A percentile compares a stretch with the other conserved stretches of the same genome.
Conservation (phyloP, 2,113 vertebrate genomes). For the Paratilapia polleni region DNA sequence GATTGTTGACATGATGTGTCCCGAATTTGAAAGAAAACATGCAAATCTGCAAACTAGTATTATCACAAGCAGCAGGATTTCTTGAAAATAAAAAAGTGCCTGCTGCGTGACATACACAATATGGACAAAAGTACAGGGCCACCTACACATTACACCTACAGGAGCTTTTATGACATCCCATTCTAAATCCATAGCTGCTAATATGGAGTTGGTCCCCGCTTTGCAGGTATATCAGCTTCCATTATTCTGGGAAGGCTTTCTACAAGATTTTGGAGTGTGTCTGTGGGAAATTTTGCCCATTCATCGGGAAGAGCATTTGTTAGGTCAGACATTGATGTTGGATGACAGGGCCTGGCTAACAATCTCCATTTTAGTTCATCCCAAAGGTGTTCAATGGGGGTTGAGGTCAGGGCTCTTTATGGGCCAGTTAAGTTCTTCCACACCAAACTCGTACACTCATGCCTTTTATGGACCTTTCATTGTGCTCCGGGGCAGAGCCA, state of each 20-base stretch:
- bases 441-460: accelerated
- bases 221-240: neutral
- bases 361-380: neutral
- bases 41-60: neutral
- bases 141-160: neutral
- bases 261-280: neutral
- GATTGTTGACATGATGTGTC: neutral
- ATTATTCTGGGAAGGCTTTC: neutral
- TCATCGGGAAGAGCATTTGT: neutral
- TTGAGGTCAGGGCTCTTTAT: neutral
- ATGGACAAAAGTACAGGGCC: neutral
- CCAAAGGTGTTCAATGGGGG: accelerated
- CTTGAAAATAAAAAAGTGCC: neutral
- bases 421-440: too few relatives aligned
- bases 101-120: neutral
- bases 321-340: neutral
- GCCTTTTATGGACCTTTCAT: neutral
- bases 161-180: accelerated
- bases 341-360: neutral
- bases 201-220: neutral
- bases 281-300: accelerated
- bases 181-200: neutral
- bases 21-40: neutral
- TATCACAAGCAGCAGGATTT: neutral
- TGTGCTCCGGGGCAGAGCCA: too few relatives aligned